phyloP scores from a whole-genome alignment of 64 coral and sea anemone species.

The Cladopsammia gracilis region DNA sequence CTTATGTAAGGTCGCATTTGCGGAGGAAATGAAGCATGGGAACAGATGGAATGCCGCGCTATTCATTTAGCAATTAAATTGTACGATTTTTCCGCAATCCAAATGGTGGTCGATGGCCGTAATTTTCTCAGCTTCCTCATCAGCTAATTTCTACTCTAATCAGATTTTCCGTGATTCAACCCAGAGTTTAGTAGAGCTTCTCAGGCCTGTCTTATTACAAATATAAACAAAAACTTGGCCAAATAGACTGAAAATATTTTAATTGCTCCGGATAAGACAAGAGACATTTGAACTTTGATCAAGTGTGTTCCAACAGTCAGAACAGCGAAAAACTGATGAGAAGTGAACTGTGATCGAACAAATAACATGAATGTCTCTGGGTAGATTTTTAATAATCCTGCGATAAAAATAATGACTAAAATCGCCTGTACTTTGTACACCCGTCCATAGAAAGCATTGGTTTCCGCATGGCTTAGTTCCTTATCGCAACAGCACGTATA shows the following conservation, averaged over 20 bases:
- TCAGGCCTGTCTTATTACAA: neutral
- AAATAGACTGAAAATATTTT: neutral
- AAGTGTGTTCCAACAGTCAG: neutral
- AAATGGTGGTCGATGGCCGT: too few species aligned
- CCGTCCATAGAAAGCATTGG: neutral
- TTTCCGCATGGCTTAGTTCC: constrained; percentile 45
- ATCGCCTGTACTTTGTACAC: neutral
- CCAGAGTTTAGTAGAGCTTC: neutral
- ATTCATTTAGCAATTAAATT: too few species aligned
- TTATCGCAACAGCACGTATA: constrained; percentile 1
- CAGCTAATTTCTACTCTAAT: too few species aligned
- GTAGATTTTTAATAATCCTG: neutral
- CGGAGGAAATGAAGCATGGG: too few species aligned
- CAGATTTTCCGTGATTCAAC: neutral
- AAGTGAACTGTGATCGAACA: neutral
- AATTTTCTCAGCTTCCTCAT: too few species aligned
- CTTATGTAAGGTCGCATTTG: too few species aligned
- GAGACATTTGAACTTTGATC: constrained; percentile 35
- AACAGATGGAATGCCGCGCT: too few species aligned
- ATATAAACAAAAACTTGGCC: neutral
- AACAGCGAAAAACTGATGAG: neutral
- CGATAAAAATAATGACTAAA: neutral
- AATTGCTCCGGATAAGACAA: neutral
- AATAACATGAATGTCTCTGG: neutral
- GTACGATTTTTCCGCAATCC: too few species aligned